Percentiles rank a stretch among this genome's conserved stretches.
Evolutionary conservation across 2,797 vertebrate genomes (phyloP).

Genomic region (Sebastes trivittatus): DNA sequence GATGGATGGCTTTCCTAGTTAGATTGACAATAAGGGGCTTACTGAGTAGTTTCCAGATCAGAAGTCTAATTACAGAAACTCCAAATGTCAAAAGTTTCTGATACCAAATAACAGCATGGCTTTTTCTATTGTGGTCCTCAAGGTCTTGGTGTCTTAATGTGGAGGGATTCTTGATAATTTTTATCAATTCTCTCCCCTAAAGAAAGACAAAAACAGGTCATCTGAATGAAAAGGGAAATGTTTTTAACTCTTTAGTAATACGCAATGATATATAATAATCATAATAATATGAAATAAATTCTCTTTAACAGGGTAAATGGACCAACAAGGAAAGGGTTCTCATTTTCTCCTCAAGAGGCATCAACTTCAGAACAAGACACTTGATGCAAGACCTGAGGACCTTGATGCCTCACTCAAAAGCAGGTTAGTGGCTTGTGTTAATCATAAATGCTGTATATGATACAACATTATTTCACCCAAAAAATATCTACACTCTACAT

Average conservation of each 20-base stretch:
- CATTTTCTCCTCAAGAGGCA: constrained; percentile 96
- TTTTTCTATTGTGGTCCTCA: no score
- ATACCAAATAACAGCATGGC: no score
- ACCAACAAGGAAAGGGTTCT: constrained; percentile 95
- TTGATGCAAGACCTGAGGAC: constrained; percentile 94
- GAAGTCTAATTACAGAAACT: no score
- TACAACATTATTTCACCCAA: background rate
- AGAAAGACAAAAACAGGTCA: background rate
- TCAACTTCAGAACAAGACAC: constrained; percentile 95
- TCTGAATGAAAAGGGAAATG: background rate
- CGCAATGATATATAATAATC: fast-evolving
- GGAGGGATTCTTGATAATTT: no score
- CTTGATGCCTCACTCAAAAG: constrained; percentile 96
- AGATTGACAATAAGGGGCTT: no score
- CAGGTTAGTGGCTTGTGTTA: constrained; percentile 77
- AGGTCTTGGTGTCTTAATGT: no score
- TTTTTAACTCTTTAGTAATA: background rate
- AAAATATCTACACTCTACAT: background rate
- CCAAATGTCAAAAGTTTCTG: no score
- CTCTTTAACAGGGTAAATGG: constrained; percentile 89
- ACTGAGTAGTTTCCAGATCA: no score
- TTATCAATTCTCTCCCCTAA: no score
- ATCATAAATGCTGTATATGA: background rate
- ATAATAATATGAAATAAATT: background rate
- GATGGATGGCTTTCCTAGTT: no score